Percentiles rank a stretch among this genome's conserved stretches.
phyloP scores from a whole-genome alignment of 2,888 invertebrate species.

The Eutolmus rufibarbis region DNA sequence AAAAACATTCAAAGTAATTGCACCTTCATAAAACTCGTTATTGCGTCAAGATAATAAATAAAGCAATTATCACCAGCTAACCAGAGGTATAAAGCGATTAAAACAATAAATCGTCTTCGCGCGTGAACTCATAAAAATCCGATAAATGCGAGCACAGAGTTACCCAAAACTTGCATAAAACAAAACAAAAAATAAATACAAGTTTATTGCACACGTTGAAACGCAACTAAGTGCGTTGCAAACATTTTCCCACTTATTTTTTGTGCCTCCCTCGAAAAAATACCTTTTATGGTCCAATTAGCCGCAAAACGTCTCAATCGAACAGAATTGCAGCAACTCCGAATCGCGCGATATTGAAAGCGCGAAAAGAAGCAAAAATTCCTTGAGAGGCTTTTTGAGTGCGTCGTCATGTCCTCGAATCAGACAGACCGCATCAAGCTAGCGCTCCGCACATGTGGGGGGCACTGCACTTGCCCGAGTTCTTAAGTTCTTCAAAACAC shows the following conservation, averaged over 20 bases:
- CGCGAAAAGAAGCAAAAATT: neutral
- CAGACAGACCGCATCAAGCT: neutral
- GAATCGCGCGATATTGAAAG: neutral
- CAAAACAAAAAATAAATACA: neutral
- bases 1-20: neutral
- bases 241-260: neutral
- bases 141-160: neutral
- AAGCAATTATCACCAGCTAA: neutral
- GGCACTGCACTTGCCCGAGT: neutral
- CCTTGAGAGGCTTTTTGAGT: neutral
- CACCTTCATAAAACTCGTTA: neutral
- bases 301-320: neutral
- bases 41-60: neutral
- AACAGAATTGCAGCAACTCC: neutral
- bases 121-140: neutral
- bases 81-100: neutral
- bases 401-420: neutral
- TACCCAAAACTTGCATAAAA: neutral
- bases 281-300: neutral
- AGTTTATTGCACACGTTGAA: neutral
- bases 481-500: neutral
- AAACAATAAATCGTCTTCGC: neutral
- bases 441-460: neutral
- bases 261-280: neutral
- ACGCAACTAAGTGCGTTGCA: neutral